These are phyloP conservation scores for Siniperca scherzeri DNA, from an alignment of 2,797 vertebrate genomes.

Conservation along the genomic window DNA sequence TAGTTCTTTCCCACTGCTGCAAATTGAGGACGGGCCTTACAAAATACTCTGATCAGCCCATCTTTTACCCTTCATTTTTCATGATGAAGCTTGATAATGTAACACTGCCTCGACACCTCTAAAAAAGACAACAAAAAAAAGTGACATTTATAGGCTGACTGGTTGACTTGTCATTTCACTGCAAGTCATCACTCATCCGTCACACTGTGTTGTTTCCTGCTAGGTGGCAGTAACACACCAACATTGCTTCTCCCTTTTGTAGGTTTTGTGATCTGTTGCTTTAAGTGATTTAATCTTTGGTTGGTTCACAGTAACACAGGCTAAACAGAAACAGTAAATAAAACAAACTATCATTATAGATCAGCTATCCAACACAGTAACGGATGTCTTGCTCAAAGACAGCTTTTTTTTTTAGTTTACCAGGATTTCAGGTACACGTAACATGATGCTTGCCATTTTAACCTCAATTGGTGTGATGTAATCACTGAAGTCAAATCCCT, in stretches of 20 bases:
- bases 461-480: constrained; percentile 37
- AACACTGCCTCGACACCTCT: no score
- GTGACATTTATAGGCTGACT: no score
- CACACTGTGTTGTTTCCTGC: constrained; percentile 4
- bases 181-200: not conserved
- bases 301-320: not conserved
- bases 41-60: not conserved
- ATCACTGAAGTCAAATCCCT: constrained; percentile 11
- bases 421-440: not conserved
- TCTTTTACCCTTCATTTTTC: no score
- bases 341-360: not conserved
- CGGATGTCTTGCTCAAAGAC: not conserved
- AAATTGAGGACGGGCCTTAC: no score
- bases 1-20: no score
- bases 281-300: not conserved
- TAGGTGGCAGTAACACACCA: constrained; percentile 39
- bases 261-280: not conserved
- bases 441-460: not conserved
- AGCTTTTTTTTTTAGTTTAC: not conserved
- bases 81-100: not conserved
- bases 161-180: not conserved
- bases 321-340: not conserved
- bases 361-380: not conserved
- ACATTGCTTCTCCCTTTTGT: not conserved
- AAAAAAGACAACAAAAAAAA: no score